phyloP scores from a whole-genome alignment of 2,113 vertebrate genomes.

The Chionodraco myersi region DNA sequence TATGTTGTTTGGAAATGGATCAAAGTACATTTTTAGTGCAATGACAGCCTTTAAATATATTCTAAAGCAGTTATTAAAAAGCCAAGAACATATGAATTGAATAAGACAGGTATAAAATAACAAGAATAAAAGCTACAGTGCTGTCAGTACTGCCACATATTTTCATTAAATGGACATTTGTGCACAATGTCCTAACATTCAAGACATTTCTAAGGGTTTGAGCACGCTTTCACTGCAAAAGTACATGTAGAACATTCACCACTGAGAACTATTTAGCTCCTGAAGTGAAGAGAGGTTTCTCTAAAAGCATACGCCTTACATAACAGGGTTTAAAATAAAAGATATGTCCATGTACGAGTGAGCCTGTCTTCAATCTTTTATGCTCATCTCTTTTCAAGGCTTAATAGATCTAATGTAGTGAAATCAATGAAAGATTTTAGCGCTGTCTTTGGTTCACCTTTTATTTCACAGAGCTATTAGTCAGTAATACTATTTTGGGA shows the following conservation, averaged over 20 bases:
- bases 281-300: constrained; percentile 2
- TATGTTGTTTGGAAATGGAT: too few relatives aligned
- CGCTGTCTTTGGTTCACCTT: constrained; percentile 18
- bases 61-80: too few relatives aligned
- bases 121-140: too few relatives aligned
- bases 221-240: not conserved
- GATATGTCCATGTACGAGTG: not conserved
- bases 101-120: too few relatives aligned
- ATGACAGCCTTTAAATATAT: too few relatives aligned
- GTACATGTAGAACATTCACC: not conserved
- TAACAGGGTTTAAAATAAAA: constrained; percentile 3
- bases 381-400: not conserved
- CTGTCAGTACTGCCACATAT: too few relatives aligned
- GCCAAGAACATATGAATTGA: too few relatives aligned
- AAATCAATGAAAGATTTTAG: constrained; percentile 24
- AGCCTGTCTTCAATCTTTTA: constrained; percentile 1
- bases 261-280: not conserved
- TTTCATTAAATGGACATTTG: too few relatives aligned
- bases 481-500: not conserved
- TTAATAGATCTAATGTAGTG: constrained; percentile 1
- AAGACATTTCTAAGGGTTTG: not conserved
- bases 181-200: not conserved
- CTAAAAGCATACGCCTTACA: constrained; percentile 6
- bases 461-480: constrained; percentile 8
- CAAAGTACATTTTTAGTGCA: too few relatives aligned